Evolutionary conservation across 1,140 invertebrate species (phyloP).

Genomic region (Drosophila equinoxialis): DNA sequence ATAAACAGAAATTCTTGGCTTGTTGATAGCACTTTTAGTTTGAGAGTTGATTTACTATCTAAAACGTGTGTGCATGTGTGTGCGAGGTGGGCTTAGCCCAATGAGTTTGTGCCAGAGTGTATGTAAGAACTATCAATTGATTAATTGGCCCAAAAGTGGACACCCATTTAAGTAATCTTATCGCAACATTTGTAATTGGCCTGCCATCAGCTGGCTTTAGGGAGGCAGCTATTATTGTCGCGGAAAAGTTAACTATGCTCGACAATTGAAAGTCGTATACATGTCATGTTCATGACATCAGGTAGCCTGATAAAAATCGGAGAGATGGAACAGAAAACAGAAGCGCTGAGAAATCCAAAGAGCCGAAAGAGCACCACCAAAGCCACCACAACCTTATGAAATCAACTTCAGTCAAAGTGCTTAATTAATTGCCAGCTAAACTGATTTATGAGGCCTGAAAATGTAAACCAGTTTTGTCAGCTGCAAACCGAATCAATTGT

Average conservation of each 20-base stretch:
- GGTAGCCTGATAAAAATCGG: constrained; percentile 28
- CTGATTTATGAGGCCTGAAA: constrained; percentile 32
- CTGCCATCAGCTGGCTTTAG: background rate
- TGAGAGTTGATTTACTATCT: constrained; percentile 9
- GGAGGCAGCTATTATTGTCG: background rate
- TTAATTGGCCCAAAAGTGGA: constrained; percentile 40
- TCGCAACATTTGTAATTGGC: constrained; percentile 14
- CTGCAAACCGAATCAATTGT: background rate
- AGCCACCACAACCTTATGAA: background rate
- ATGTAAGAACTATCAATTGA: constrained; percentile 42
- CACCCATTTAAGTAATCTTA: constrained; percentile 14
- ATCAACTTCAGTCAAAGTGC: background rate
- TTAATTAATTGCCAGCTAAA: constrained; percentile 51
- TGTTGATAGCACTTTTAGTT: constrained; percentile 4
- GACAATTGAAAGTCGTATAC: constrained; percentile 13
- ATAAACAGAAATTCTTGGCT: constrained; percentile 5
- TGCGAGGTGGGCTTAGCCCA: background rate
- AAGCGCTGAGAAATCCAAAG: background rate
- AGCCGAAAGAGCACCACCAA: background rate
- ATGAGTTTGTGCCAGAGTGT: background rate
- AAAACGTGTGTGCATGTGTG: background rate
- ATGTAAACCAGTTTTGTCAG: constrained; percentile 12
- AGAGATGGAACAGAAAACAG: background rate
- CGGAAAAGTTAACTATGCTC: background rate
- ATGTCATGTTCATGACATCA: background rate